Conservation (phyloP, 2,888 invertebrate genomes). For the Lymantria dispar region DNA sequence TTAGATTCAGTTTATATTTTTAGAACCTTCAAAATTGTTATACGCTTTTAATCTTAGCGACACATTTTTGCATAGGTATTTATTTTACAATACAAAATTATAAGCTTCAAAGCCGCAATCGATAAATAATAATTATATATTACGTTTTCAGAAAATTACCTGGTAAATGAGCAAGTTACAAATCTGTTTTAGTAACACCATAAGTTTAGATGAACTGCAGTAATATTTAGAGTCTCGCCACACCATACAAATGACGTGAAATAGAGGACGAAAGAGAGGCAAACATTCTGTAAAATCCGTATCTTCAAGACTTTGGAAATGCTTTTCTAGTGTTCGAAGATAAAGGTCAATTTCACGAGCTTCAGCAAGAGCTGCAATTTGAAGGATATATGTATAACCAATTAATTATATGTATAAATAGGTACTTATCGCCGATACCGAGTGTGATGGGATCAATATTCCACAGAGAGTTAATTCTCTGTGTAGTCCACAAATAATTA, state of each 20-base stretch:
- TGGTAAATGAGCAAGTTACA: constrained; percentile 95
- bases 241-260: constrained; percentile 93
- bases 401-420: too few species aligned
- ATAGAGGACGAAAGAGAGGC: constrained; percentile 88
- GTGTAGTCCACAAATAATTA: too few species aligned
- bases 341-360: constrained; percentile 95
- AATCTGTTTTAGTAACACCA: constrained; percentile 93
- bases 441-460: too few species aligned
- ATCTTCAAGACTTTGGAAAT: constrained; percentile 91
- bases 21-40: background rate
- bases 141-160: constrained; percentile 71
- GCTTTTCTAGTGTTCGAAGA: constrained; percentile 90
- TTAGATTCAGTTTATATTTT: background rate
- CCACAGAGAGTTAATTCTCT: too few species aligned
- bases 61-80: background rate
- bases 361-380: constrained; percentile 89
- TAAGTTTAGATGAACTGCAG: constrained; percentile 93
- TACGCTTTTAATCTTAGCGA: background rate
- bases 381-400: too few species aligned
- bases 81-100: too few species aligned
- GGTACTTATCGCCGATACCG: too few species aligned
- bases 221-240: constrained; percentile 96
- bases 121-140: too few species aligned
- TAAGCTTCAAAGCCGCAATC: too few species aligned
- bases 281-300: constrained; percentile 93